A percentile compares a stretch with the other conserved stretches of the same genome.
Evolutionary conservation across 1,140 invertebrate species (phyloP).

Genomic region (Lethocerus indicus): DNA sequence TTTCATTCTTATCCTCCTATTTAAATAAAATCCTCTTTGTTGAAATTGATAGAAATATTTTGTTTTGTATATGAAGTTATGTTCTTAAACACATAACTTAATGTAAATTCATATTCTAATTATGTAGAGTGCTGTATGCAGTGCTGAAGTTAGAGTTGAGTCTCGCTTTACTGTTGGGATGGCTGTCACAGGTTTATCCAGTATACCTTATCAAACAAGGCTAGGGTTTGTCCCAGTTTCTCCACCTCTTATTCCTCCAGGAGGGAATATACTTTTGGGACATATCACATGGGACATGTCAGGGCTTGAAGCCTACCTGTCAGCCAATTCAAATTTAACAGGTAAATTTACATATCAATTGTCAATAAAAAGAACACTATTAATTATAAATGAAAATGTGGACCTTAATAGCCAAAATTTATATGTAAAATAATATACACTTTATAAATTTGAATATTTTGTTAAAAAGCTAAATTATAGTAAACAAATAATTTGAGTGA

Average conservation of each 20-base stretch:
- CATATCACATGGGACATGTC: conserved; percentile 35
- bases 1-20: too few species aligned
- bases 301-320: conserved; percentile 53
- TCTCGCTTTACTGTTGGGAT: conserved; percentile 57
- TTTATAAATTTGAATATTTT: too few species aligned
- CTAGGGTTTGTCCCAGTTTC: conserved; percentile 23
- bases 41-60: too few species aligned
- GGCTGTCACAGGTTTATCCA: conserved; percentile 33
- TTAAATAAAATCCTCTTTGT: too few species aligned
- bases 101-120: too few species aligned
- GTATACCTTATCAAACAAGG: conserved; percentile 30
- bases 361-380: neutral
- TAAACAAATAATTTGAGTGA: too few species aligned
- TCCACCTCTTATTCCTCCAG: conserved; percentile 18
- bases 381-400: neutral
- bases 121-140: conserved; percentile 61
- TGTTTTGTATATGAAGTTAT: too few species aligned
- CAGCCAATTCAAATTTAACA: conserved; percentile 33
- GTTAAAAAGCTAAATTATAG: too few species aligned
- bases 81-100: too few species aligned
- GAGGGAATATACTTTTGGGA: conserved; percentile 28
- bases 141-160: conserved; percentile 48
- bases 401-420: neutral
- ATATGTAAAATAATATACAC: neutral
- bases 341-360: conserved; percentile 26